A percentile compares a stretch with the other conserved stretches of the same genome.
Conservation (phyloP, 2,888 invertebrate genomes). For the Cetonia aurata region DNA sequence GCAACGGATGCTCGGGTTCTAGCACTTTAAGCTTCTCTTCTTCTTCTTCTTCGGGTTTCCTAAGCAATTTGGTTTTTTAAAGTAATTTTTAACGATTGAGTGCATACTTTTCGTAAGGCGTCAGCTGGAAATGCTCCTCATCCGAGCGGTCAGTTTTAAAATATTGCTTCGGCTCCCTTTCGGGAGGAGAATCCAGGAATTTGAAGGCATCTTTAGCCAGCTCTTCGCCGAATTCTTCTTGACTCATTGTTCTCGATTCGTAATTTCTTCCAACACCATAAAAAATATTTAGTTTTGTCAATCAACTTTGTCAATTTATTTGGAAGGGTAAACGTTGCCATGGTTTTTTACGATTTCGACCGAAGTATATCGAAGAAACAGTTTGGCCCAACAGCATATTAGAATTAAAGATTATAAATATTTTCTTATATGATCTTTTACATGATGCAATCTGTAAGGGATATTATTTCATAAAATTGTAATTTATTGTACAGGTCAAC, state of each 20-base stretch:
- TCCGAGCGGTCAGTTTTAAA: conserved; percentile 23
- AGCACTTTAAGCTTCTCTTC: conserved; percentile 68
- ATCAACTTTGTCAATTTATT: conserved; percentile 25
- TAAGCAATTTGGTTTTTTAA: background rate
- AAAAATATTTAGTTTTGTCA: conserved; percentile 22
- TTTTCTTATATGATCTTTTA: background rate
- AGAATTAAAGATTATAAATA: background rate
- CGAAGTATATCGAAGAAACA: background rate
- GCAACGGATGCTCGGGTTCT: conserved; percentile 79
- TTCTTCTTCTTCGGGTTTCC: conserved; percentile 1
- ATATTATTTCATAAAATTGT: conserved; percentile 25
- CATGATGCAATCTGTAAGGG: conserved; percentile 33
- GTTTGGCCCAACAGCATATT: conserved; percentile 10
- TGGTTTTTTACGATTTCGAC: background rate
- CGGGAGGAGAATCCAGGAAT: conserved; percentile 30
- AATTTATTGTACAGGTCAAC: conserved; percentile 33
- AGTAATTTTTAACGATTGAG: background rate
- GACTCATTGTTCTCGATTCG: conserved; percentile 16
- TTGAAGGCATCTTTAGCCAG: conserved; percentile 33
- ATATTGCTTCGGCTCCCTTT: conserved; percentile 30
- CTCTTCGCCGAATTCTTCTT: conserved; percentile 16
- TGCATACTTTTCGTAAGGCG: conserved; percentile 34
- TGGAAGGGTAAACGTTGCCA: conserved; percentile 19
- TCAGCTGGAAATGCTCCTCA: conserved; percentile 22
- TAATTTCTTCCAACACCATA: conserved; percentile 1